Conservation (phyloP, 2,888 invertebrate species). For the Spicauda simplicius region DNA sequence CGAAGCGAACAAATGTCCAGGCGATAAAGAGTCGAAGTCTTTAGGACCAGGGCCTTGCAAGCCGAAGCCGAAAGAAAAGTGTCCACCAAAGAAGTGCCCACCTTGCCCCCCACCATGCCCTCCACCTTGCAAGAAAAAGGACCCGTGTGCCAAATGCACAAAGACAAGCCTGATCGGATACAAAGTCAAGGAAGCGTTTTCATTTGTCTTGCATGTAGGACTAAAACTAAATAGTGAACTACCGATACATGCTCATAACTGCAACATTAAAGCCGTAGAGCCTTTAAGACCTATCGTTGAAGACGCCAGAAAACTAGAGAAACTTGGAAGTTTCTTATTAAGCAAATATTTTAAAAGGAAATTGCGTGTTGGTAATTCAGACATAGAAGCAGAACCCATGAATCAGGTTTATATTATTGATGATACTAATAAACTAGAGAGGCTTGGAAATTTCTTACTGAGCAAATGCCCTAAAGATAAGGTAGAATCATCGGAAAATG, state of each 20-base stretch:
- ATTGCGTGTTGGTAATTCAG: neutral
- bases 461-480: neutral
- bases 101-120: slow-evolving; percentile 39
- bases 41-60: slow-evolving; percentile 41
- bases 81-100: slow-evolving; percentile 46
- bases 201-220: slow-evolving; percentile 25
- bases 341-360: neutral
- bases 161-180: slow-evolving; percentile 18
- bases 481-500: neutral
- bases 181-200: slow-evolving; percentile 22
- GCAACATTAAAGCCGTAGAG: neutral
- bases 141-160: slow-evolving; percentile 38
- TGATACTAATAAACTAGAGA: slow-evolving; percentile 8
- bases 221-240: neutral
- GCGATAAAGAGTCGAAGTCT: slow-evolving; percentile 41
- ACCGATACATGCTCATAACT: neutral
- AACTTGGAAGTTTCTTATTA: slow-evolving; percentile 16
- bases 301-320: slow-evolving; percentile 4
- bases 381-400: neutral
- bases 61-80: slow-evolving; percentile 40
- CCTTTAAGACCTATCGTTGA: neutral
- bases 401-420: neutral
- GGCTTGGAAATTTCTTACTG: slow-evolving; percentile 15
- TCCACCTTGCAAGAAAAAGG: slow-evolving; percentile 27
- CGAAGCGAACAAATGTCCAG: slow-evolving; percentile 38